These are phyloP conservation scores for Altica lythri DNA, from an alignment of 2,888 invertebrate genomes.

Conservation along the genomic window DNA sequence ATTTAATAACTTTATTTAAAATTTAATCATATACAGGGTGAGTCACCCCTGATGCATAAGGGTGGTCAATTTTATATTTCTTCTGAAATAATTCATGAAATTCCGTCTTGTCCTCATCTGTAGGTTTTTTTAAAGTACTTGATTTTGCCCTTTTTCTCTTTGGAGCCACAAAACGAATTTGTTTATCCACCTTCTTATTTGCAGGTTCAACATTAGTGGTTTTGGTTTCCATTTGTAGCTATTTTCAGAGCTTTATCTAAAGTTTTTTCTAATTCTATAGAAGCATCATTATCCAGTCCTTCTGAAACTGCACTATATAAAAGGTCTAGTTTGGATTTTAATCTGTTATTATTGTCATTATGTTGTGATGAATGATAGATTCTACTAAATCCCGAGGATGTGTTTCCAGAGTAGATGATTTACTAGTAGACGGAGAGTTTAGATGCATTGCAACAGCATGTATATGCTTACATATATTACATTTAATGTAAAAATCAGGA, in stretches of 20 bases:
- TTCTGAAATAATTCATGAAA: not conserved
- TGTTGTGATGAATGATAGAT: not conserved
- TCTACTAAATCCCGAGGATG: not conserved
- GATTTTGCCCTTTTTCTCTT: not conserved
- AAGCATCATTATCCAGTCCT: not conserved
- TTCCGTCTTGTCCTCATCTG: not conserved
- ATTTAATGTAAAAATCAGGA: too few relatives aligned
- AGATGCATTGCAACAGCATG: not conserved
- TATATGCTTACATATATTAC: constrained; percentile 5
- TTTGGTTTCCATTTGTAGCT: not conserved
- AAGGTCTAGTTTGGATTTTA: not conserved
- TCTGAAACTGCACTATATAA: not conserved
- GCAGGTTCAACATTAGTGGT: not conserved
- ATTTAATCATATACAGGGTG: too few relatives aligned
- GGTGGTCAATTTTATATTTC: not conserved
- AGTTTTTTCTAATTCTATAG: not conserved
- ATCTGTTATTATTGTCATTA: not conserved
- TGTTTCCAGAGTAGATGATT: not conserved
- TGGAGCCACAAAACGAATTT: not conserved
- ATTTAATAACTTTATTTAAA: not conserved
- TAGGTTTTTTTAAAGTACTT: not conserved
- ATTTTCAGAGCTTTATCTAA: not conserved
- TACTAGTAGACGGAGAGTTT: not conserved
- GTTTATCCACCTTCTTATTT: not conserved
- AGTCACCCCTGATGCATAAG: not conserved